Evolutionary conservation across 2,888 invertebrate genomes (phyloP), one percentile per base, ranked within the genome.

Genomic region (Tipula lateralis): DNA sequence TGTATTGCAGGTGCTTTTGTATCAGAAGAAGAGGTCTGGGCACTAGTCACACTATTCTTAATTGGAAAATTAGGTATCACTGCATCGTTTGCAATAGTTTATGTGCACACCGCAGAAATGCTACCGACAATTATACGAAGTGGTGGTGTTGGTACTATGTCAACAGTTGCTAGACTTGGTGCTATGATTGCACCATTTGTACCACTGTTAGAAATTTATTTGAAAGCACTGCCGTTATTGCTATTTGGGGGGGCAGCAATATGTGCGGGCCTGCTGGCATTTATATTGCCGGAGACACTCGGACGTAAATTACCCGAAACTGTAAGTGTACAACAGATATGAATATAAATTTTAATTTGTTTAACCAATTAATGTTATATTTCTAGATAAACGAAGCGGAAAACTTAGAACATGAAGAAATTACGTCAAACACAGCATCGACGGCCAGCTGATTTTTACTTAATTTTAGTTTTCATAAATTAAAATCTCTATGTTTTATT

Each of bases 31-130:
- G 87, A 89, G 44, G 89, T 90, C 34, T 93, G 93, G 92, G 89
- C 91, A 0, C 90, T 92, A 32, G 91, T 93, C 2, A 87, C 90
- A 0, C 88, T 94, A 16, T 93, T 93, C 87, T 90, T 94, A 84
- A 88, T 92, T 82, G 94, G 94, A 84, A 94, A 94, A 88, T 88
- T 93, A 85, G 93, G 92, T 9, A 92, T 94, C 82, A 93, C 94
- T 0, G 92, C 93, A 1, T 91, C 93, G 0, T 94, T 94, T 88
- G 92, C 92, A 0, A 91, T 93, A 4, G 91, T 93, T 34, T 94
- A 93, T 86, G 92, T 94, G 1, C 93, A 93, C 86, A 90, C 89
- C 5, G 90, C 90, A 6, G 90, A 90, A 88, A 90, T 90, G 89
- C 88, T 90, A 88, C 90, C 90, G 83, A 90, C 90, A 83, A 87